phyloP scores from a whole-genome alignment of 1,140 invertebrate genomes.

The Drosophila erecta region DNA sequence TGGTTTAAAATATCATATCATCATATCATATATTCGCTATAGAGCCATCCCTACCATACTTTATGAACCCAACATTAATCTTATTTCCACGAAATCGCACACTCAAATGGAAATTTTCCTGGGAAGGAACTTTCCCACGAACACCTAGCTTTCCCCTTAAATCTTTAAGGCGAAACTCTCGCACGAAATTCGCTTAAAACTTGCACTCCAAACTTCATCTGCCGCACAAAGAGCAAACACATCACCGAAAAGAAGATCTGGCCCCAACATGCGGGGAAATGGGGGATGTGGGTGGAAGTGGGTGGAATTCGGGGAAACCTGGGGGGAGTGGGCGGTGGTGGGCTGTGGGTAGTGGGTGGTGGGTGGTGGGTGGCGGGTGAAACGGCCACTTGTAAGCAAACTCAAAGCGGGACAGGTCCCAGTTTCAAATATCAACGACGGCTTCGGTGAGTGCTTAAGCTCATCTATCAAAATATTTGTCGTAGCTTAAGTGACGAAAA shows the following conservation, averaged over 20 bases:
- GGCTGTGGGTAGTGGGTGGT: not conserved
- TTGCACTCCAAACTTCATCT: conserved; percentile 49
- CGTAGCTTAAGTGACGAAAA: conserved; percentile 50
- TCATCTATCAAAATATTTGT: conserved; percentile 66
- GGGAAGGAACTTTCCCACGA: conserved; percentile 10
- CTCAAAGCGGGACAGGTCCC: conserved; percentile 47
- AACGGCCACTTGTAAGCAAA: conserved; percentile 51
- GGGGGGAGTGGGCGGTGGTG: conserved; percentile 4
- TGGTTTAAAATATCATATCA: no score
- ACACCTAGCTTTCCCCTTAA: conserved; percentile 29
- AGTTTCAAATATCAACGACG: conserved; percentile 61
- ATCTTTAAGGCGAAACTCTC: conserved; percentile 38
- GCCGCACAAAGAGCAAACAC: conserved; percentile 48
- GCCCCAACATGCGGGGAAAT: conserved; percentile 1
- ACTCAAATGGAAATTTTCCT: conserved; percentile 15
- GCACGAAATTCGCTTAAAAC: conserved; percentile 43
- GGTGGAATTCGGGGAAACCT: conserved; percentile 22
- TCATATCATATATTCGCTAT: no score
- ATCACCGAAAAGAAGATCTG: conserved; percentile 42
- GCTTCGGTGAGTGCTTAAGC: conserved; percentile 54
- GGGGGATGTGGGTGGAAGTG: not conserved
- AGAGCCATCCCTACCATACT: not conserved
- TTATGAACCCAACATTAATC: not conserved
- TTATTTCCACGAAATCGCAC: conserved; percentile 18
- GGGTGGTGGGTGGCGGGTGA: conserved; percentile 2